These are phyloP conservation scores for Carlito syrichta DNA, from an alignment of 2,113 vertebrate species.

Conservation along the genomic window DNA sequence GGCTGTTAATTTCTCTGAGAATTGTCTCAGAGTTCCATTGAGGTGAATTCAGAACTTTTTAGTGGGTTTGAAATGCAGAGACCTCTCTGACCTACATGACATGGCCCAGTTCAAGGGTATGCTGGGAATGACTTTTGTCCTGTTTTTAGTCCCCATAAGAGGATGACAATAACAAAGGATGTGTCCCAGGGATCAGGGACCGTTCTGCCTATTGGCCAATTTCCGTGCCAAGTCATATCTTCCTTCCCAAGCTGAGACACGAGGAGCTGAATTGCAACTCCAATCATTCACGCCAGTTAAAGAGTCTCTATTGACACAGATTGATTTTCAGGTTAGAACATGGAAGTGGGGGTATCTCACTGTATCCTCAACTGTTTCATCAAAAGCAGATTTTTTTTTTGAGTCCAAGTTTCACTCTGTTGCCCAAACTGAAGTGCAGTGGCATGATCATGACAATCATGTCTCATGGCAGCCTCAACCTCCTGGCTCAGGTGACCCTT, in stretches of 20 bases:
- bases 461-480: too few species aligned
- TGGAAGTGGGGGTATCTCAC: neutral
- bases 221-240: fast-evolving
- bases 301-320: neutral
- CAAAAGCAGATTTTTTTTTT: neutral
- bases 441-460: too few species aligned
- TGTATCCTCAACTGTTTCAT: neutral
- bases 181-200: fast-evolving
- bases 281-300: neutral
- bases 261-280: neutral
- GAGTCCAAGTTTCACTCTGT: too few species aligned
- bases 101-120: neutral
- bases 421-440: too few species aligned
- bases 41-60: slow-evolving; percentile 30
- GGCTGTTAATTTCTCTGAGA: slow-evolving; percentile 29
- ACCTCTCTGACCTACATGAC: neutral
- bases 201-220: fast-evolving
- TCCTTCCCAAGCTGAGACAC: neutral
- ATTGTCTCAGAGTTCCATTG: slow-evolving; percentile 18
- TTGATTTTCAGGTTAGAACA: neutral
- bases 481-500: too few species aligned
- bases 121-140: neutral
- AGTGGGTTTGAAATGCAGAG: neutral
- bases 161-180: neutral
- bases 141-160: neutral